A percentile compares a stretch with the other conserved stretches of the same genome.
phyloP scores from a whole-genome alignment of 2,888 invertebrate species.

The Orthosia gothica region DNA sequence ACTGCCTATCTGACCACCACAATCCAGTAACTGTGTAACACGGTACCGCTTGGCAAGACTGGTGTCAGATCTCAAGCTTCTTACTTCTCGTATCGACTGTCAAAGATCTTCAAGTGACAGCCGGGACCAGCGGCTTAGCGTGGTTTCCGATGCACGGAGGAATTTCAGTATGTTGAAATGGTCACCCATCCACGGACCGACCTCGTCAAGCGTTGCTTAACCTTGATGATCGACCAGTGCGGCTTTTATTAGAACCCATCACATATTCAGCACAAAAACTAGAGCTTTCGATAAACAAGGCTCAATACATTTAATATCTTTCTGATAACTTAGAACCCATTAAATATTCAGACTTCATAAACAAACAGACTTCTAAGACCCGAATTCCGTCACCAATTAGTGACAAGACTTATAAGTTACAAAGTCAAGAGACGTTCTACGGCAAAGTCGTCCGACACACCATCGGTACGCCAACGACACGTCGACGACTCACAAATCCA shows the following conservation, averaged over 20 bases:
- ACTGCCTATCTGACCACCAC: no score
- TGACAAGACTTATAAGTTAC: neutral
- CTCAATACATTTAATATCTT: neutral
- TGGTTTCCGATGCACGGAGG: no score
- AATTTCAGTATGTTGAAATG: no score
- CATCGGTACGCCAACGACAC: neutral
- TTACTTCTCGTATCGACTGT: no score
- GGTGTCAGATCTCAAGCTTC: no score
- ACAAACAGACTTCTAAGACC: neutral
- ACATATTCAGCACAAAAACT: neutral
- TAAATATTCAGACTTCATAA: neutral
- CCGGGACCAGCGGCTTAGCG: no score
- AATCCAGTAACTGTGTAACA: no score
- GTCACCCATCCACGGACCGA: no score
- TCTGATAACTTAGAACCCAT: neutral
- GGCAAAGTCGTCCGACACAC: conserved; percentile 5
- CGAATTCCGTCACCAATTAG: neutral
- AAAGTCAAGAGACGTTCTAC: neutral
- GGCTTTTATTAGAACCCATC: neutral
- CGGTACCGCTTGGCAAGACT: no score
- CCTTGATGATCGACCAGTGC: no score
- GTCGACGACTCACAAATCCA: conserved; percentile 48
- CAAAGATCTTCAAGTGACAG: no score
- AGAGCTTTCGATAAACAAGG: conserved; percentile 2
- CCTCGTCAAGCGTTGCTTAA: no score